Conservation (phyloP, 2,113 vertebrate species). For the Sialia sialis region DNA sequence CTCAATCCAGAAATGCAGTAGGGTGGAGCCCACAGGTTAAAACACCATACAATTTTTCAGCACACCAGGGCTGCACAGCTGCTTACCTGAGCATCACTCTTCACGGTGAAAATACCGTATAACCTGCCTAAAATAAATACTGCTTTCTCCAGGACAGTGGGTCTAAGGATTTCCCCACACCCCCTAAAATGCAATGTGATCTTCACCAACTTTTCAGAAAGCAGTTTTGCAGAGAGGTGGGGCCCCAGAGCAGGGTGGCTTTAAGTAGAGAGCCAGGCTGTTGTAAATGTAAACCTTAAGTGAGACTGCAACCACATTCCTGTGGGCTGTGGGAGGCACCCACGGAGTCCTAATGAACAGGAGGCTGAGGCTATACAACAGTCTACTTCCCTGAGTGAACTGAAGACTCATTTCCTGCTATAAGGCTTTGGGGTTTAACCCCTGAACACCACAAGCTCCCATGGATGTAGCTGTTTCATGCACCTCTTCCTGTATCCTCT, state of each 20-base stretch:
- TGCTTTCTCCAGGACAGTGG: background rate
- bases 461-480: background rate
- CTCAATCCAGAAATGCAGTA: background rate
- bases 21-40: background rate
- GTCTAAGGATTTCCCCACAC: background rate
- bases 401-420: background rate
- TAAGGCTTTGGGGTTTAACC: background rate
- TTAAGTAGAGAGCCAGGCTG: background rate
- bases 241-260: background rate
- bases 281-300: background rate
- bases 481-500: background rate
- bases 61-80: background rate
- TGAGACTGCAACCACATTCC: background rate
- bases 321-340: background rate
- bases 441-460: background rate
- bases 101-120: background rate
- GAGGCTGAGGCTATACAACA: background rate
- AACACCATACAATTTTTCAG: background rate
- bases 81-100: background rate
- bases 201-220: background rate
- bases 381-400: background rate
- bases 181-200: background rate
- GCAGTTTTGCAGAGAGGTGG: background rate
- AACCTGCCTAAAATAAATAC: background rate
- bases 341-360: background rate